Percentiles rank a stretch among this genome's conserved stretches.
phyloP scores from a whole-genome alignment of 2,888 invertebrate genomes.

The Volucella zonaria region DNA sequence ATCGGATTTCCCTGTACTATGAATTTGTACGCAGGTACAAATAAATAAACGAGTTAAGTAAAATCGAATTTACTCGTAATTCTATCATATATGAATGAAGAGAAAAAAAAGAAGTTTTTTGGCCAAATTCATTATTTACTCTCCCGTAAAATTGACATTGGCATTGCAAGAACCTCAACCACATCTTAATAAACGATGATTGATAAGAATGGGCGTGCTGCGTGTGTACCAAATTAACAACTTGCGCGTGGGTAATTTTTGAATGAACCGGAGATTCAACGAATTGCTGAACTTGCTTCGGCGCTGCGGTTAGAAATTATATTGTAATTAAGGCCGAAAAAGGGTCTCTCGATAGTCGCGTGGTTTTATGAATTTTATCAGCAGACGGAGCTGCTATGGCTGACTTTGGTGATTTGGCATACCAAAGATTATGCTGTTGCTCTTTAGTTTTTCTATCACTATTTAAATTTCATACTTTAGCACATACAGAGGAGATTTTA shows the following conservation, averaged over 20 bases:
- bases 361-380: too few relatives aligned
- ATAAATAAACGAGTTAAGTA: not conserved
- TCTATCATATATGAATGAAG: too few relatives aligned
- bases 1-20: slow-evolving; percentile 15
- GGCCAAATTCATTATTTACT: too few relatives aligned
- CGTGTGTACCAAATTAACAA: slow-evolving; percentile 19
- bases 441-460: too few relatives aligned
- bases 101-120: too few relatives aligned
- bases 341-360: not conserved
- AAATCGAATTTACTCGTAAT: too few relatives aligned
- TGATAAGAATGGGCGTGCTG: slow-evolving; percentile 10
- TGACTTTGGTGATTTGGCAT: too few relatives aligned
- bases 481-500: too few relatives aligned
- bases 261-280: slow-evolving; percentile 5
- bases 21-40: not conserved
- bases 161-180: slow-evolving; percentile 3
- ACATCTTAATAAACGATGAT: not conserved
- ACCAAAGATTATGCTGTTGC: too few relatives aligned
- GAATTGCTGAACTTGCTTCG: slow-evolving; percentile 17
- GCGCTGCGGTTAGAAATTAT: not conserved
- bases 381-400: too few relatives aligned
- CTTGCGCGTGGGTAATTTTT: not conserved
- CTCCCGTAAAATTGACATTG: slow-evolving; percentile 38
- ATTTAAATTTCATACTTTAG: too few relatives aligned
- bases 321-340: not conserved